Base-by-base conservation (phyloP, 2,888 invertebrate genomes). In the Ligdia adustata region DNA sequence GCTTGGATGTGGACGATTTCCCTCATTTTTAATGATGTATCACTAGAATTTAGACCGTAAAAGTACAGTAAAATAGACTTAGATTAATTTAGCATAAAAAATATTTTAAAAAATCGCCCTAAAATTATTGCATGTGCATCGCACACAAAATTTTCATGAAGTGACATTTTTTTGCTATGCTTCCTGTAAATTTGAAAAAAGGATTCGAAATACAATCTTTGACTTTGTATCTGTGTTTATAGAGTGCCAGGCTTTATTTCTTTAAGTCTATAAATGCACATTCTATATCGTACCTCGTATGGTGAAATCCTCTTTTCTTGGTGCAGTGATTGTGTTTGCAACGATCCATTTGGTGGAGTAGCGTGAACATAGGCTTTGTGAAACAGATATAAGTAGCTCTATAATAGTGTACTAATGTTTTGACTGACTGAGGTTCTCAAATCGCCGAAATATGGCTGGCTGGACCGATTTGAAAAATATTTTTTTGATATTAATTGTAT, bases 1-100 rank as follows among this genome's bases (percentile, higher is more conserved):
- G 81, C 94, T 82, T 95, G 95, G 67, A 95, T 91, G 82, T 95
- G 95, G 62, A 95, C 94, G 78, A 95, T 95, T 92, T 95, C 95
- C 90, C 95, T 93, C 95, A 95, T 95, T 62, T 66, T 79, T 58
- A n/a, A 41, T 52, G n/a, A 44, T 29, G 32, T 64, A 82, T 87
- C 62, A 79, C 78, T 51, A 63, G 3, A 79, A 82, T 82, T 83
- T 83, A 16, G 73, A 45, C 52, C 53, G 45, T 69, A 74, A 69
- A 60, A 56, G 32, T 55, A 55, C 55, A 64, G n/a, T 67, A 60
- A 71, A 60, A 70, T 66, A 63, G 50, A 72, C 65, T 63, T 62
- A 2, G 61, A 39, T 52, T 61, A 72, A 75, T 64, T 66, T 65
- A 43, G 56, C 70, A 79, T 75, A 62, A 67, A 76, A 72, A 69